phyloP scores from a whole-genome alignment of 2,888 invertebrate species.

The Operophtera brumata region DNA sequence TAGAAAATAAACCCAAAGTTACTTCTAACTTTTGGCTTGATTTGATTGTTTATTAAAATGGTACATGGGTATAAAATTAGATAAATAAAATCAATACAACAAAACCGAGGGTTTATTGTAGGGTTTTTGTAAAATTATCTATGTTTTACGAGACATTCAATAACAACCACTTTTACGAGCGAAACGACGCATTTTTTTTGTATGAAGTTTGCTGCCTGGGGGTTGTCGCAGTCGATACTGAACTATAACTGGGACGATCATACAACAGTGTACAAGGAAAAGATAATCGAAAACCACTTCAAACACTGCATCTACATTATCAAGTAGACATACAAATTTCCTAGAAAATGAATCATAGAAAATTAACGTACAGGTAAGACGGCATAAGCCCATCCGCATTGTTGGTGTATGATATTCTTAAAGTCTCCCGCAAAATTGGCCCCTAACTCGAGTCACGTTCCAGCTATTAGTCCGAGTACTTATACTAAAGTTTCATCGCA shows the following conservation, averaged over 20 bases:
- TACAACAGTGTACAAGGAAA: background rate
- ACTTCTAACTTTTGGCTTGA: too few relatives aligned
- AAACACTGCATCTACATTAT: background rate
- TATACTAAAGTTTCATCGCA: slow-evolving; percentile 73
- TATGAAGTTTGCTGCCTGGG: too few relatives aligned
- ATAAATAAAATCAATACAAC: too few relatives aligned
- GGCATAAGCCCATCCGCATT: slow-evolving; percentile 56
- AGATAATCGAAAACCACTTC: background rate
- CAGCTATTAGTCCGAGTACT: slow-evolving; percentile 73
- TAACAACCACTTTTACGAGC: too few relatives aligned
- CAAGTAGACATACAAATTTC: background rate
- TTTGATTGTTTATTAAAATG: too few relatives aligned
- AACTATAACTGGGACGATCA: background rate
- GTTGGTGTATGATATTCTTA: slow-evolving; percentile 72
- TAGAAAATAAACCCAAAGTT: too few relatives aligned
- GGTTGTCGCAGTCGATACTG: too few relatives aligned
- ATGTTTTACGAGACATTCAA: too few relatives aligned
- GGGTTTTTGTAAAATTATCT: too few relatives aligned
- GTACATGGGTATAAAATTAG: too few relatives aligned
- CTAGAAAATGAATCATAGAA: background rate
- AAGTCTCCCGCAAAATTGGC: slow-evolving; percentile 64
- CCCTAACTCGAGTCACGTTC: slow-evolving; percentile 72
- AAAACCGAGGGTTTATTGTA: too few relatives aligned
- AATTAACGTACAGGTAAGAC: background rate
- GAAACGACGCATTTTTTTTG: too few relatives aligned